These are phyloP conservation scores for Aphelenchoides fujianensis DNA, from an alignment of 1,140 invertebrate species.

Conservation along the genomic window DNA sequence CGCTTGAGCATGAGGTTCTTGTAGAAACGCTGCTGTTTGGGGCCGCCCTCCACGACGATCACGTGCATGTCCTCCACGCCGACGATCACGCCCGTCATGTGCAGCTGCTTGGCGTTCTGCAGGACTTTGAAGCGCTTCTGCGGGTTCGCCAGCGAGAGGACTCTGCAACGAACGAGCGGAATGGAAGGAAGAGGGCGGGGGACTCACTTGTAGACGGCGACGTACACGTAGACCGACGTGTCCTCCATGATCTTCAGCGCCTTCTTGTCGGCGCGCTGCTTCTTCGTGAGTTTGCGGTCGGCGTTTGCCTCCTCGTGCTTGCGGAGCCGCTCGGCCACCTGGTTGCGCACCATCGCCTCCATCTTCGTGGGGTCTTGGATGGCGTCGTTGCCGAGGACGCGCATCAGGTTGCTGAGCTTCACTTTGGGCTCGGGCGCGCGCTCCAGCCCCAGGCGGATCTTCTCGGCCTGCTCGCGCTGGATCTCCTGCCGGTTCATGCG, in stretches of 20 bases:
- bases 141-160: constrained; percentile 82
- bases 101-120: constrained; percentile 90
- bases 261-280: constrained; percentile 90
- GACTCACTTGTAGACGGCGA: constrained; percentile 81
- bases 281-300: constrained; percentile 83
- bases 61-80: constrained; percentile 93
- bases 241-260: constrained; percentile 84
- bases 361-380: constrained; percentile 99
- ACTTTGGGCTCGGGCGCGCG: constrained; percentile 96
- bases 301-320: constrained; percentile 83
- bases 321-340: constrained; percentile 93
- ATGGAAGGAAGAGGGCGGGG: constrained; percentile 28
- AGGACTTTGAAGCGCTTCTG: constrained; percentile 97
- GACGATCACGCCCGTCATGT: constrained; percentile 88
- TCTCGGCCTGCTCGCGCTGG: constrained; percentile 97
- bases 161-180: constrained; percentile 67
- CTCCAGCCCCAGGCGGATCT: constrained; percentile 87
- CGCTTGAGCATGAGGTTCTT: constrained; percentile 86
- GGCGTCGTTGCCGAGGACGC: constrained; percentile 91
- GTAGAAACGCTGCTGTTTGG: constrained; percentile 93
- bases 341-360: constrained; percentile 92
- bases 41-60: constrained; percentile 90
- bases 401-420: constrained; percentile 95
- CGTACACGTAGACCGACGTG: constrained; percentile 81
- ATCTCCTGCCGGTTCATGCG: constrained; percentile 86